Evolutionary conservation across 2,888 invertebrate genomes (phyloP).

Genomic region (Acanthacorydalis orientalis): DNA sequence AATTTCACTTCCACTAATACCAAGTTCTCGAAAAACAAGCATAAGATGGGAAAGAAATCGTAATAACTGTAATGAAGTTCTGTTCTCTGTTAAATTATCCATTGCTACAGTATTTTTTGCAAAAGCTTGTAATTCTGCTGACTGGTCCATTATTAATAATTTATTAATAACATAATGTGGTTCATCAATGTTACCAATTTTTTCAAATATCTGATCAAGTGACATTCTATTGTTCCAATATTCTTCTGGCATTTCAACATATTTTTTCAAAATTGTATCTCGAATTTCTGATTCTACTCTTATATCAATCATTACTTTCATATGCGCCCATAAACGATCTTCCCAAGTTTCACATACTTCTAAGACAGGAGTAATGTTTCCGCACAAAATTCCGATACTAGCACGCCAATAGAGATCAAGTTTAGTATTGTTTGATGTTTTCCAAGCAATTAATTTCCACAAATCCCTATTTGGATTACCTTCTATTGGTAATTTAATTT

Average conservation of each 20-base stretch:
- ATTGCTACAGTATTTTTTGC: slow-evolving; percentile 44
- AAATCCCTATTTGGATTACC: slow-evolving; percentile 71
- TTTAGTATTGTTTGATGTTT: slow-evolving; percentile 35
- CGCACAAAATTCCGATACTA: slow-evolving; percentile 64
- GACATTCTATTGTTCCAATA: slow-evolving; percentile 56
- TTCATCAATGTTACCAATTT: slow-evolving; percentile 44
- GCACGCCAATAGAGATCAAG: slow-evolving; percentile 42
- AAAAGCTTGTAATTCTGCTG: slow-evolving; percentile 53
- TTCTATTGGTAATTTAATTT: slow-evolving; percentile 35
- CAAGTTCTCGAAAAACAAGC: slow-evolving; percentile 65
- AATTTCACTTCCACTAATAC: slow-evolving; percentile 50
- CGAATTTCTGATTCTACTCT: slow-evolving; percentile 67
- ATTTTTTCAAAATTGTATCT: slow-evolving; percentile 34
- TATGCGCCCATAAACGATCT: slow-evolving; percentile 79
- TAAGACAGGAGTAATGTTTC: slow-evolving; percentile 62
- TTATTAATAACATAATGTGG: slow-evolving; percentile 62
- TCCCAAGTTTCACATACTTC: slow-evolving; percentile 71
- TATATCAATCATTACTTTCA: slow-evolving; percentile 66
- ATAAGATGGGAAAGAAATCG: slow-evolving; percentile 76
- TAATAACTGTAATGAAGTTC: slow-evolving; percentile 39
- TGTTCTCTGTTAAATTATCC: slow-evolving; percentile 21
- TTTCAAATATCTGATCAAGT: slow-evolving; percentile 48
- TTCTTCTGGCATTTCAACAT: slow-evolving; percentile 40
- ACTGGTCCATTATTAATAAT: slow-evolving; percentile 66
- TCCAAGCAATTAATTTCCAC: slow-evolving; percentile 60